phyloP scores from a whole-genome alignment of 2,113 vertebrate species.

The Pampusana beccarii region DNA sequence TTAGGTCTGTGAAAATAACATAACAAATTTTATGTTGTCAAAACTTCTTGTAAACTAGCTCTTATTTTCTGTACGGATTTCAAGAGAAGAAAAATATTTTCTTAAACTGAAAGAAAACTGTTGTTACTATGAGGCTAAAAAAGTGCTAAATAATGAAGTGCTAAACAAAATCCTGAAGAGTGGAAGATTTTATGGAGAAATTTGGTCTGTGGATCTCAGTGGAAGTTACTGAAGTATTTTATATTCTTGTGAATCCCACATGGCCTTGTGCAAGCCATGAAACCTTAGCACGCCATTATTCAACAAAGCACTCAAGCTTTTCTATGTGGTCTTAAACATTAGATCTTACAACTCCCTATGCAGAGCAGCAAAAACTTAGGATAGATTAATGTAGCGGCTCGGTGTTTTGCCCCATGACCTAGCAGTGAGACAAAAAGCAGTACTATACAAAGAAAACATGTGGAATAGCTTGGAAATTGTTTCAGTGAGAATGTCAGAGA shows the following conservation, averaged over 20 bases:
- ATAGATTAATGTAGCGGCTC: neutral
- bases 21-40: neutral
- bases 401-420: neutral
- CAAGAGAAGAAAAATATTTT: neutral
- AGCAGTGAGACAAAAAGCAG: neutral
- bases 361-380: neutral
- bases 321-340: accelerated
- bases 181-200: neutral
- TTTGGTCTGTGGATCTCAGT: neutral
- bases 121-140: neutral
- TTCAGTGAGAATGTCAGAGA: neutral
- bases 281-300: neutral
- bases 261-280: neutral
- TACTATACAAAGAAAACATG: neutral
- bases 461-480: neutral
- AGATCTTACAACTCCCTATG: neutral
- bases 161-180: neutral
- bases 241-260: neutral
- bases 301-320: neutral
- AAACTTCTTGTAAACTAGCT: neutral
- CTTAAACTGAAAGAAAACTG: neutral
- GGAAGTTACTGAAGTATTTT: neutral
- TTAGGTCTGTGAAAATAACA: neutral
- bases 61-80: neutral
- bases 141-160: neutral